A percentile compares a stretch with the other conserved stretches of the same genome.
phyloP scores from a whole-genome alignment of 2,113 vertebrate genomes.

The Heterochromis multidens region DNA sequence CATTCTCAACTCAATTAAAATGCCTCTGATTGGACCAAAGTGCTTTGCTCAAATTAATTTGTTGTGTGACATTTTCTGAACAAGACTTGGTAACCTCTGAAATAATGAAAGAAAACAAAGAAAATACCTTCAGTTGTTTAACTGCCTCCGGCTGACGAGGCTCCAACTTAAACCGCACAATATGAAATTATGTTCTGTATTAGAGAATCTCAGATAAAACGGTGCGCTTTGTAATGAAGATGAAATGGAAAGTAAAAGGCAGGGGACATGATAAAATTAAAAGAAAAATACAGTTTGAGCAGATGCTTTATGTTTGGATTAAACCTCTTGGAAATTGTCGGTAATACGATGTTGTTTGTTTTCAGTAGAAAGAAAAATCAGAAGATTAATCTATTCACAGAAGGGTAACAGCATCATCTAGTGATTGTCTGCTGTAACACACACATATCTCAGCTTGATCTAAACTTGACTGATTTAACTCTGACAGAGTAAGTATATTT shows the following conservation, averaged over 20 bases:
- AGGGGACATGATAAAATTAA: slow-evolving; percentile 8
- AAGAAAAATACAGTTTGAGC: slow-evolving; percentile 17
- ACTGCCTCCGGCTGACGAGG: slow-evolving; percentile 48
- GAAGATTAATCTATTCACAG: background rate
- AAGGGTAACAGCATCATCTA: slow-evolving; percentile 70
- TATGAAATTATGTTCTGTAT: slow-evolving; percentile 53
- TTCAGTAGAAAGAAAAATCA: background rate
- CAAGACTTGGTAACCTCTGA: slow-evolving; percentile 70
- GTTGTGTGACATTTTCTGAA: slow-evolving; percentile 72
- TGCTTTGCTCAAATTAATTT: slow-evolving; percentile 74
- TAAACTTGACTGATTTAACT: background rate
- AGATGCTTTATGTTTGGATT: background rate
- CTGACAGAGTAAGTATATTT: background rate
- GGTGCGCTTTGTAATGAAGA: slow-evolving; percentile 52
- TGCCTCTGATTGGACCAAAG: slow-evolving; percentile 62
- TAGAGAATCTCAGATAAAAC: slow-evolving; percentile 38
- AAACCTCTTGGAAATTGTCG: background rate
- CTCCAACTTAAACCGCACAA: slow-evolving; percentile 43
- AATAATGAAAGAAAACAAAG: slow-evolving; percentile 72
- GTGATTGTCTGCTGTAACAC: slow-evolving; percentile 47
- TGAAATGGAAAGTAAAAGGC: slow-evolving; percentile 55
- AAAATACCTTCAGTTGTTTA: slow-evolving; percentile 56
- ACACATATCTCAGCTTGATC: background rate
- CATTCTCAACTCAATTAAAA: slow-evolving; percentile 78
- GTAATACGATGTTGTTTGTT: background rate